These are phyloP conservation scores for Anticlea derivata DNA, from an alignment of 2,888 invertebrate genomes.

Conservation along the genomic window DNA sequence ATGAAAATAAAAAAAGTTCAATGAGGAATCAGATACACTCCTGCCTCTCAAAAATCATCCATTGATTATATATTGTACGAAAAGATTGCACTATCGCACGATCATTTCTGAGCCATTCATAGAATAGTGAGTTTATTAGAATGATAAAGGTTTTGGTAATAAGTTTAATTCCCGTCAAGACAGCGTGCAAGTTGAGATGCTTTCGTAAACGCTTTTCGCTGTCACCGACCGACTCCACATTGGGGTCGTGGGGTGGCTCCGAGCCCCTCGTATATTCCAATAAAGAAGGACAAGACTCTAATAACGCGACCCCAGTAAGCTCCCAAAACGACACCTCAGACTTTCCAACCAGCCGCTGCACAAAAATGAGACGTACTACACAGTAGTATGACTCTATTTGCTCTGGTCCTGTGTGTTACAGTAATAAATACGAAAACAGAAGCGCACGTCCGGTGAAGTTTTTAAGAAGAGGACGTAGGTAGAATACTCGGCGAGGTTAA, in stretches of 20 bases:
- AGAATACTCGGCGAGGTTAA: conserved; percentile 57
- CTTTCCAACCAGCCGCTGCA: conserved; percentile 39
- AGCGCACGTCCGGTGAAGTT: conserved; percentile 69
- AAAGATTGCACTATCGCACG: too few relatives aligned
- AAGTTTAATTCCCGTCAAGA: conserved; percentile 16
- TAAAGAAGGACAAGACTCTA: conserved; percentile 75
- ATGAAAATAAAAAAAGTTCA: too few relatives aligned
- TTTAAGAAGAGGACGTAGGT: conserved; percentile 60
- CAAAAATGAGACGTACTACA: conserved; percentile 46
- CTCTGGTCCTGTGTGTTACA: conserved; percentile 14
- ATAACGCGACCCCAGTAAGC: conserved; percentile 73
- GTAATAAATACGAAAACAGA: conserved; percentile 69
- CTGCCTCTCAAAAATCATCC: too few relatives aligned
- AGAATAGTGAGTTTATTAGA: not conserved
- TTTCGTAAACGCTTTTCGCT: conserved; percentile 24
- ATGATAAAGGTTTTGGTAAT: conserved; percentile 7
- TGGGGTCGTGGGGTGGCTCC: conserved; percentile 36
- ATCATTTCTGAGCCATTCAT: too few relatives aligned
- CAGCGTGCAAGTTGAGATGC: conserved; percentile 10
- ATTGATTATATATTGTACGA: too few relatives aligned
- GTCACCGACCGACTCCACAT: conserved; percentile 22
- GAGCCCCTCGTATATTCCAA: conserved; percentile 69
- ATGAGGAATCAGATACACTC: too few relatives aligned
- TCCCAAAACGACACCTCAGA: conserved; percentile 72
- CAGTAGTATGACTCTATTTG: conserved; percentile 34